phyloP scores from a whole-genome alignment of 2,888 invertebrate genomes.

The Morpho achilles region DNA sequence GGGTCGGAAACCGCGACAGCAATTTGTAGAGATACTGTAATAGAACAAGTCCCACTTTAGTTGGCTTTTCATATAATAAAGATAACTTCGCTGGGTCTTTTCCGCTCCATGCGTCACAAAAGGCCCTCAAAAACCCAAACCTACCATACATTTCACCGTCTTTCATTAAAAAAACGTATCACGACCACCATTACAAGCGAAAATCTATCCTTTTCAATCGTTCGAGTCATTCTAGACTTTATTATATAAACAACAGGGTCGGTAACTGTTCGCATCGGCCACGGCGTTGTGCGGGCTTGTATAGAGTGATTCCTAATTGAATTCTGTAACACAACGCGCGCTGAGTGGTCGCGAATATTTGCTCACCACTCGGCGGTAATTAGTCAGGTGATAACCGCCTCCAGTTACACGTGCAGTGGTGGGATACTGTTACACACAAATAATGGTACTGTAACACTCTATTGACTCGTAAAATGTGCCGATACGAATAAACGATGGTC shows the following conservation, averaged over 20 bases:
- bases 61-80: no score
- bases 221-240: constrained; percentile 3
- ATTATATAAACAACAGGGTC: background rate
- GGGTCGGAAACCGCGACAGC: background rate
- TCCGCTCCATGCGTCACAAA: background rate
- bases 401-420: constrained; percentile 12
- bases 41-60: no score
- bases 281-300: constrained; percentile 7
- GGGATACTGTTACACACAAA: background rate
- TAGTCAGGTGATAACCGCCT: constrained; percentile 24
- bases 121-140: background rate
- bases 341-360: constrained; percentile 30
- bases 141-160: background rate
- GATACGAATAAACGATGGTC: no score
- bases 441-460: no score
- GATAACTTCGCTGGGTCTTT: no score
- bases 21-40: no score
- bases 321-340: constrained; percentile 27
- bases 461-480: no score
- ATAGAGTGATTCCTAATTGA: constrained; percentile 25
- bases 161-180: constrained; percentile 10
- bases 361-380: constrained; percentile 30
- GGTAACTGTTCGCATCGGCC: background rate
- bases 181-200: constrained; percentile 10
- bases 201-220: constrained; percentile 9